Base-by-base conservation (phyloP, 2,113 vertebrate species). In the Cyanistes caeruleus region DNA sequence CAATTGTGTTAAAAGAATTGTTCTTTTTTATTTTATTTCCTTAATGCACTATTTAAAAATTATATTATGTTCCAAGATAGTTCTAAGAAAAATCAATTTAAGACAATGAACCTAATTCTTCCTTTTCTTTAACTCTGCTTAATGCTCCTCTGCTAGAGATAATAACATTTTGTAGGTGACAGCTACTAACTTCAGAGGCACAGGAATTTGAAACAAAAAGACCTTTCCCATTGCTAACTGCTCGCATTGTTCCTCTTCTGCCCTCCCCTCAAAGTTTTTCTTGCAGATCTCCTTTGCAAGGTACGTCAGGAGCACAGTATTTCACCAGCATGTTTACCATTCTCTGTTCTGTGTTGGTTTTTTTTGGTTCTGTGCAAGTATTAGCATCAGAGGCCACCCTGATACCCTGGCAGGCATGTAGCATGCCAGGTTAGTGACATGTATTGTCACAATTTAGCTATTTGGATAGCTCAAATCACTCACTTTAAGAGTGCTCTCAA, bases 161-260 rank as follows among this genome's bases (percentile, higher is more conserved):
- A 92, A 95, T 94, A 44, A 14, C 17, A 39, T 93, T 92, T 93
- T 90, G 24, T 94, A 93, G 84, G 82, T 93, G 91, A 63, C 72
- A 92, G 51, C n/a, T 68, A 73, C 75, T 91, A 93, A 64, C 48
- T 84, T 72, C 49, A 91, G n/a, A 88, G 28, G 18, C 63, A 87
- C 35, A 18, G 10, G 9, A 43, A 52, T 87, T 15, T 63, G 77
- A 80, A 85, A 76, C 15, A 74, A 77, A 89, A 89, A 51, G 46
- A 77, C 5, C 15, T 13, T 70, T 90, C 28, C 23, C 27, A 9
- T 37, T 67, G 13, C 27, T 76, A 46, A n/a, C 19, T 86, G 27
- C 55, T 78, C 35, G 9, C 35, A 78, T 81, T 88, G 59, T 75
- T 81, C 9, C 23, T 85, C 12, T 75, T 62, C 28, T 86, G 48